Evolutionary conservation across 2,888 invertebrate genomes (phyloP).

Genomic region (Pristionchus japonicus): DNA sequence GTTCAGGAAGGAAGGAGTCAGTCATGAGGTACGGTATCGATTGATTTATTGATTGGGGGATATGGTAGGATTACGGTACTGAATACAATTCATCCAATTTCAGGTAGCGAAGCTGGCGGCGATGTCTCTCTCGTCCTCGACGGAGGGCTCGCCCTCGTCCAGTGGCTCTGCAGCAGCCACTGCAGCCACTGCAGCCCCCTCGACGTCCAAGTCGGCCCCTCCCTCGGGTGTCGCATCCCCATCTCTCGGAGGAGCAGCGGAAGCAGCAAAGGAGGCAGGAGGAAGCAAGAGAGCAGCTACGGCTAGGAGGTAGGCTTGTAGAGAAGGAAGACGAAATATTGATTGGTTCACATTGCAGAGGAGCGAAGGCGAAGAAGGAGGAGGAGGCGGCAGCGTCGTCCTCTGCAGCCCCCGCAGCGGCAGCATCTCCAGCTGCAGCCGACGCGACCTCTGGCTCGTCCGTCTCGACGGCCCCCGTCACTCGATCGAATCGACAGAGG

Average conservation of each 20-base stretch:
- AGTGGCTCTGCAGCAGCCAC: not conserved
- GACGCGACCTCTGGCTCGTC: not conserved
- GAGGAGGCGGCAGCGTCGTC: not conserved
- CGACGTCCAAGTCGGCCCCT: slow-evolving; percentile 38
- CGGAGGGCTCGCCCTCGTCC: not conserved
- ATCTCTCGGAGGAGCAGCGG: not conserved
- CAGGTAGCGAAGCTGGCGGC: slow-evolving; percentile 43
- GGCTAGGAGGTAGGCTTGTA: not conserved
- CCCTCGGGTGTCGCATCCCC: slow-evolving; percentile 23
- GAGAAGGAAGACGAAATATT: slow-evolving; percentile 40
- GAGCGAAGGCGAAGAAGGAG: not conserved
- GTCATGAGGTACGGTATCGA: slow-evolving; percentile 51
- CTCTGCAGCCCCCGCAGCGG: slow-evolving; percentile 41
- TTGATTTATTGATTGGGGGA: not conserved
- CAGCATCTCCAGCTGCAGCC: slow-evolving; percentile 23
- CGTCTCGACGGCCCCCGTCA: not conserved
- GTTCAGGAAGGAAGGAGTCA: slow-evolving; percentile 90
- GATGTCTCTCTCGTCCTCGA: not conserved
- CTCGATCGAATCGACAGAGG: slow-evolving; percentile 38
- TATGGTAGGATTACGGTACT: not conserved
- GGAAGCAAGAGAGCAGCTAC: not conserved
- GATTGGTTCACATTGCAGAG: not conserved
- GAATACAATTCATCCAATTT: not conserved
- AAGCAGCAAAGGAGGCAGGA: no score
- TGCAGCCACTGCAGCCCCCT: not conserved